A percentile compares a stretch with the other conserved stretches of the same genome.
Evolutionary conservation across 2,888 invertebrate genomes (phyloP).

Genomic region (Trissolcus brochymenae): DNA sequence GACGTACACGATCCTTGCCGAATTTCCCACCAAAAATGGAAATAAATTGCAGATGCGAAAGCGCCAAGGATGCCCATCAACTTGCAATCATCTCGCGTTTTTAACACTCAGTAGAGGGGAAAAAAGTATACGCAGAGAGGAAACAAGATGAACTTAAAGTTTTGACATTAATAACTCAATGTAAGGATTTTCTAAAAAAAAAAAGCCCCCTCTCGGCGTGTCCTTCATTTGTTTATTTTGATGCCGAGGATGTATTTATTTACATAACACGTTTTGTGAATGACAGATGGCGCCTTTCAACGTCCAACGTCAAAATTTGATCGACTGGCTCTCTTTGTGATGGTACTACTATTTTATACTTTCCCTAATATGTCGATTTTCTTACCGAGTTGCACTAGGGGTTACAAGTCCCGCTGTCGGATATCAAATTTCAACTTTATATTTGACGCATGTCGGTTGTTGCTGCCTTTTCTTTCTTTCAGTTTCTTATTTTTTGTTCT

Average conservation of each 20-base stretch:
- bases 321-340: not conserved
- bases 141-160: too few relatives aligned
- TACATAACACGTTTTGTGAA: not conserved
- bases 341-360: not conserved
- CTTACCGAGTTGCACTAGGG: slow-evolving; percentile 6
- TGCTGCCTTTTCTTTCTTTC: not conserved
- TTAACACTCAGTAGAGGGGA: too few relatives aligned
- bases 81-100: slow-evolving; percentile 1
- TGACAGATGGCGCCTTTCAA: slow-evolving; percentile 2
- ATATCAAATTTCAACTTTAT: slow-evolving; percentile 17
- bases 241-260: too few relatives aligned
- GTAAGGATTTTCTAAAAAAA: too few relatives aligned
- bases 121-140: too few relatives aligned
- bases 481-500: slow-evolving; percentile 5
- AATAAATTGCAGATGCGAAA: not conserved
- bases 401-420: slow-evolving; percentile 7
- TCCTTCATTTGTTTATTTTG: too few relatives aligned
- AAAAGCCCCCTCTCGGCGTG: too few relatives aligned
- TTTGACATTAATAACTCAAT: too few relatives aligned
- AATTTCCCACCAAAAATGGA: slow-evolving; percentile 18
- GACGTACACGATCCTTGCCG: not conserved
- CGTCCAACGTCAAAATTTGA: not conserved
- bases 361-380: slow-evolving; percentile 3
- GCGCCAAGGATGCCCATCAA: not conserved
- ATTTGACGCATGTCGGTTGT: slow-evolving; percentile 5